Evolutionary conservation across 2,113 vertebrate genomes (phyloP), one percentile per base, ranked within the genome.

Genomic region (Gymnogyps californianus): DNA sequence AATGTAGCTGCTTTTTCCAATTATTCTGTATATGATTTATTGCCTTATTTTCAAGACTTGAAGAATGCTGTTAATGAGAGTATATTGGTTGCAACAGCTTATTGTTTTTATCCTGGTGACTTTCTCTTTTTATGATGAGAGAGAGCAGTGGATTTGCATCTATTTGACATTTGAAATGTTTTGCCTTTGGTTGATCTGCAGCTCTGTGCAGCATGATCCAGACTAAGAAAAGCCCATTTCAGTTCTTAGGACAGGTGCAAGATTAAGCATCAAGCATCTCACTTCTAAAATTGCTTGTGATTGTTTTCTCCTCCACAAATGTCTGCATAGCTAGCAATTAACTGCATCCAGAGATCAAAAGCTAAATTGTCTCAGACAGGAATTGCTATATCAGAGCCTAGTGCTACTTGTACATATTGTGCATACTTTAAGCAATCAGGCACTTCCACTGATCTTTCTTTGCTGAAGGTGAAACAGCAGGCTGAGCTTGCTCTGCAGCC

Each of bases 201-300:
- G 66, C 9, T 31, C 34, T 65, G n/a, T 86, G 69, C 46, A 47
- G 29, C 34, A 13, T 64, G 55, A 84, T 83, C 74, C 74, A 54
- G 52, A 58, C 58, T 90, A 93, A 62, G 89, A 94, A 90, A 70
- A 90, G 80, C 40, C 79, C 49, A 15, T 95, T 82, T 83, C 42
- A 89, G 38, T 86, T 97, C 79, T 94, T 83, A 93, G 92, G 97
- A 95, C 89, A 97, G 95, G 92, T 96, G 96, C 66, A 86, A 98
- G 94, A 96, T 97, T 91, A 97, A 91, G 52, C 92, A 85, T 87
- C 92, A 96, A 92, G 87, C 84, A 76, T 91, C 94, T 96, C 9
- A 10, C 58, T 97, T 81, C 47, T 78, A 44, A 94, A 96, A 91
- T 89, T 34, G 31, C 90, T 71, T 86, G 62, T 67, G 46, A 95